These are phyloP conservation scores for Caenorhabditis parvicauda DNA, from an alignment of 2,888 invertebrate species.

Conservation along the genomic window DNA sequence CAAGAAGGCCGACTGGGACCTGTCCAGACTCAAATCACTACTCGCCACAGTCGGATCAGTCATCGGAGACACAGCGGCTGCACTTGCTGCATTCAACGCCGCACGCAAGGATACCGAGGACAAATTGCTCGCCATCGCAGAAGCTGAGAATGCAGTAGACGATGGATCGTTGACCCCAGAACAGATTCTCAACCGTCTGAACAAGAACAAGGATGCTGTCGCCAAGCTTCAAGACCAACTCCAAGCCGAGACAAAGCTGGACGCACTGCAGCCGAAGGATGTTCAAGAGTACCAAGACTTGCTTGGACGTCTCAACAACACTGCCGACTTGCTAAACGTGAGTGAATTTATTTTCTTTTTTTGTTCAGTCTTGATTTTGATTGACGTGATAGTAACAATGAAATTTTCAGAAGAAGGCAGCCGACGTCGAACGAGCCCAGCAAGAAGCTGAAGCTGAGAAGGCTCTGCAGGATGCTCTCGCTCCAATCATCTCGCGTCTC, in stretches of 20 bases:
- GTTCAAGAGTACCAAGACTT: slow-evolving; percentile 31
- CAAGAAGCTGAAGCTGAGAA: slow-evolving; percentile 27
- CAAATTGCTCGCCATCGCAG: slow-evolving; percentile 30
- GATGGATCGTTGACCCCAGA: slow-evolving; percentile 20
- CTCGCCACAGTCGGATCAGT: slow-evolving; percentile 32
- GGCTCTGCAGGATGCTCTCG: slow-evolving; percentile 21
- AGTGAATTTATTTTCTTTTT: slow-evolving; percentile 3
- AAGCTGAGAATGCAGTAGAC: slow-evolving; percentile 13
- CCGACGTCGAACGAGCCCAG: slow-evolving; percentile 27
- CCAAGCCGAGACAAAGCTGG: slow-evolving; percentile 18
- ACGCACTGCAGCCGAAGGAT: slow-evolving; percentile 33
- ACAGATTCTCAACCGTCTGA: slow-evolving; percentile 23
- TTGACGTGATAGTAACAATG: too few relatives aligned
- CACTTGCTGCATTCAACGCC: slow-evolving; percentile 41
- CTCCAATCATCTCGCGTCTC: slow-evolving; percentile 24
- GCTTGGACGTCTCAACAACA: slow-evolving; percentile 31
- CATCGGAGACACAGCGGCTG: slow-evolving; percentile 43
- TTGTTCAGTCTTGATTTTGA: slow-evolving; percentile 2
- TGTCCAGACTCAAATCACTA: slow-evolving; percentile 37
- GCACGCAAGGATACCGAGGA: slow-evolving; percentile 41
- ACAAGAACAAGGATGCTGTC: slow-evolving; percentile 22
- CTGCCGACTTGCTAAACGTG: slow-evolving; percentile 32
- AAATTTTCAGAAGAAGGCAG: slow-evolving; percentile 29
- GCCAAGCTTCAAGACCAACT: slow-evolving; percentile 24
- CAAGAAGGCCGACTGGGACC: slow-evolving; percentile 38